phyloP scores from a whole-genome alignment of 2,113 vertebrate genomes.

The Dipodomys ordii region DNA sequence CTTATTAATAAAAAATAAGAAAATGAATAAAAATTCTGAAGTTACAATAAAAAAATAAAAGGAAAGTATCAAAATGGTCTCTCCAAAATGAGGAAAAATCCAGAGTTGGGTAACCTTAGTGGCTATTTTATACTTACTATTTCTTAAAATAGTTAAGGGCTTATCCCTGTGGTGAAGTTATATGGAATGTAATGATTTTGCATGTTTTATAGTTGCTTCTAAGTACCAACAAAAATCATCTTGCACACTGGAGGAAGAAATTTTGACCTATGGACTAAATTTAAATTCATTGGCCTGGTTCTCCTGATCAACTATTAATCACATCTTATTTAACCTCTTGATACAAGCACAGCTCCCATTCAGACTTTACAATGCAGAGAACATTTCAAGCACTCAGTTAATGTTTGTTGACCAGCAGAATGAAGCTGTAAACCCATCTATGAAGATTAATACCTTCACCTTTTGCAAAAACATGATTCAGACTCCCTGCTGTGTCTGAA shows the following conservation, averaged over 20 bases:
- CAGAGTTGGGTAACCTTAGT: too few relatives aligned
- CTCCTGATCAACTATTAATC: neutral
- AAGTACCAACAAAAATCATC: neutral
- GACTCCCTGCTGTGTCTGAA: neutral
- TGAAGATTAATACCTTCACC: neutral
- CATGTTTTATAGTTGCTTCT: neutral
- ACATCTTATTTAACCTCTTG: neutral
- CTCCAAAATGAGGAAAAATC: too few relatives aligned
- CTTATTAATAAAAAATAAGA: too few relatives aligned
- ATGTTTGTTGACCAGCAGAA: neutral
- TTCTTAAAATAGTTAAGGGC: neutral
- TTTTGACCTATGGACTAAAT: neutral
- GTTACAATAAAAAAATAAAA: too few relatives aligned
- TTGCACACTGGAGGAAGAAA: neutral
- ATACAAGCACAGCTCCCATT: neutral
- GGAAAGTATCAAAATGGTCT: too few relatives aligned
- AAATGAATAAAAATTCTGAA: too few relatives aligned
- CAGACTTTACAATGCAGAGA: neutral
- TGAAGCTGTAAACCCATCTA: neutral
- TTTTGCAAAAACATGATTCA: neutral
- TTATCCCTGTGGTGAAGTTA: neutral
- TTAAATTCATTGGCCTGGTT: neutral
- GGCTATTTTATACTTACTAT: neutral
- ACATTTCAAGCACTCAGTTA: neutral
- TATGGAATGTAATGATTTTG: neutral